phyloP scores from a whole-genome alignment of 1,140 invertebrate genomes.

The Apis dorsata region DNA sequence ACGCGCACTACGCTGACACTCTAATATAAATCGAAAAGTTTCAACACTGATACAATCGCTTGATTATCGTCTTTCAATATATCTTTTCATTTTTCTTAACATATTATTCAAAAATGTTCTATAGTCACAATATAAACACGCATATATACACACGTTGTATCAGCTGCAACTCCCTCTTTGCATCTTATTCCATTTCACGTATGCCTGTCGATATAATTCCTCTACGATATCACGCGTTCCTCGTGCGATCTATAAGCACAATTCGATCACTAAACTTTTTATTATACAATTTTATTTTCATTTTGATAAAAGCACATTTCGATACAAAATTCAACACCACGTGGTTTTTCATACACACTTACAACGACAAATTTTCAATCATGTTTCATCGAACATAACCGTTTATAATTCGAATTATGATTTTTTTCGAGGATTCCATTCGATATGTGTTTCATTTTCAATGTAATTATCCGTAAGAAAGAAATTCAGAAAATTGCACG shows the following conservation, averaged over 20 bases:
- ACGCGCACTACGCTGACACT: slow-evolving; percentile 30
- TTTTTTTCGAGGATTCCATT: not conserved
- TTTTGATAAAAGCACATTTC: slow-evolving; percentile 4
- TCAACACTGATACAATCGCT: not conserved
- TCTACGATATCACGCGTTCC: not conserved
- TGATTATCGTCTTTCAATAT: not conserved
- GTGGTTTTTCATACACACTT: slow-evolving; percentile 63
- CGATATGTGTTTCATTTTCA: not conserved
- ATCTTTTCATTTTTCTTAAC: too few relatives aligned
- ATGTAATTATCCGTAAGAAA: not conserved
- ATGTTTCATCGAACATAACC: not conserved
- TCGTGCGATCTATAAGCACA: not conserved
- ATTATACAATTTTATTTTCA: not conserved
- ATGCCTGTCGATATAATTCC: not conserved
- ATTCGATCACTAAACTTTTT: not conserved
- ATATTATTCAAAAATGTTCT: not conserved
- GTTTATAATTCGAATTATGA: too few relatives aligned
- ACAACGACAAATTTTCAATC: not conserved
- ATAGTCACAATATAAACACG: not conserved
- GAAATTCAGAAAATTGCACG: not conserved
- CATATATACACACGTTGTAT: not conserved
- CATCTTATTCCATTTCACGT: not conserved
- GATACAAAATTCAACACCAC: slow-evolving; percentile 51
- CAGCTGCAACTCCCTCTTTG: not conserved
- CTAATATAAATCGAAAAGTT: not conserved